Base-by-base conservation (phyloP, 2,113 vertebrate genomes). In the Promerops cafer region DNA sequence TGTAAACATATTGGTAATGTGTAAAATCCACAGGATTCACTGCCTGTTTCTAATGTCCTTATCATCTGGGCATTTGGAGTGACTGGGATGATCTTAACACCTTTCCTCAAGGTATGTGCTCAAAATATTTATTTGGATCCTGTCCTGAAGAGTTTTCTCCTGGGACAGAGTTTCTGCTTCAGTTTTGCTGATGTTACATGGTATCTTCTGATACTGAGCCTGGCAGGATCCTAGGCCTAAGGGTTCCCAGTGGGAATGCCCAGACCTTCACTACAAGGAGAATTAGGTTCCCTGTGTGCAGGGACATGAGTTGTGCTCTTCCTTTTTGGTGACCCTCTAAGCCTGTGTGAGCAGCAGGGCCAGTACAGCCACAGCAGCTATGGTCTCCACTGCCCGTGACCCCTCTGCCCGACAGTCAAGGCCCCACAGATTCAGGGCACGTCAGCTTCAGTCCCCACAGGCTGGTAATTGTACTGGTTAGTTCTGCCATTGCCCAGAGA, bases 361-460 rank as follows among this genome's bases (percentile, higher is more conserved):
- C 0, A 0, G 26, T 35, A 45, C 1, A 1, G 70, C 33, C 7
- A 1, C 61, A 66, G 79, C 54, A 61, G 40, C 47, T 2, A 0
- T 0, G 0, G 21, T 33, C 31, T 53, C 17, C 4, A 9, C 52
- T 66, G 24, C 74, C 47, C 5, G 1, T 1, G 13, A 24, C 28
- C 37, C 39, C 35, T 60, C 61, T 86, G 69, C 37, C n/a, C 40
- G 31, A 10, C 2, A 2, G 17, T 8, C 15, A 2, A 1, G 4
- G 65, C 42, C 47, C 54, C 2, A 0, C 56, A 66, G 22, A 8
- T n/a, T 23, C 45, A 15, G 63, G n/a, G 22, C n/a, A 53, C 0
- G 0, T 40, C 3, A 3, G 17, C 65, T 82, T 57, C 47, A 54
- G 27, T 14, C 54, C 54, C 54, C 60, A 60, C 22, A 31, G 42